A percentile compares a stretch with the other conserved stretches of the same genome.
Conservation (phyloP, 2,797 vertebrate genomes). For the Botia kubotai region DNA sequence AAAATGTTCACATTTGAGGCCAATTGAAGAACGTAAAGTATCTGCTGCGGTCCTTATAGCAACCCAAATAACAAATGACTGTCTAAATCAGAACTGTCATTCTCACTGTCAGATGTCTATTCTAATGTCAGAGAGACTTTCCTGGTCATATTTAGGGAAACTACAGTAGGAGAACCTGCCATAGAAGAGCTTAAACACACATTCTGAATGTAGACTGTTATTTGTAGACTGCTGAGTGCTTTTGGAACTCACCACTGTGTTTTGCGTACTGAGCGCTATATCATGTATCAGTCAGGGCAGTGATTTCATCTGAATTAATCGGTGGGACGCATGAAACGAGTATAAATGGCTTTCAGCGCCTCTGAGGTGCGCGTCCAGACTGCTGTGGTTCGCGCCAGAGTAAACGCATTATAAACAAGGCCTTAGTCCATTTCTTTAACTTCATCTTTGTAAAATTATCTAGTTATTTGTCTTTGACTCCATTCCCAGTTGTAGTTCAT, state of each 20-base stretch:
- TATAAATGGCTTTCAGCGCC: not conserved
- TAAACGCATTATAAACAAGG: conserved; percentile 24
- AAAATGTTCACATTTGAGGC: no score
- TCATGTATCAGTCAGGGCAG: not conserved
- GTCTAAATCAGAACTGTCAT: no score
- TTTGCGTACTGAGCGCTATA: not conserved
- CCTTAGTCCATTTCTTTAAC: conserved; percentile 64
- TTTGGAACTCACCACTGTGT: not conserved
- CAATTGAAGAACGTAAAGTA: no score
- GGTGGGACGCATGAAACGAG: not conserved
- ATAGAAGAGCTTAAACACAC: not conserved
- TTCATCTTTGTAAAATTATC: not conserved
- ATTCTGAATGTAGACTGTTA: not conserved
- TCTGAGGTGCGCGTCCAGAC: not conserved
- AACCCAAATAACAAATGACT: no score
- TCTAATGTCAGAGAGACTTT: no score
- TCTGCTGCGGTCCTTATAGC: no score
- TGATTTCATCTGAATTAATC: not conserved
- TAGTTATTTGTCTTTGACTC: conserved; percentile 64
- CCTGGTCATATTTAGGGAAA: not conserved
- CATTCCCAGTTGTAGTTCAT: conserved; percentile 66
- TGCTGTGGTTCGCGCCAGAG: not conserved
- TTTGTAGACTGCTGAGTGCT: not conserved
- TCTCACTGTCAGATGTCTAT: no score
- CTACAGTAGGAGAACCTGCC: not conserved